Base-by-base conservation (phyloP, 2,113 vertebrate species). In the Hippocampus barbouri region DNA sequence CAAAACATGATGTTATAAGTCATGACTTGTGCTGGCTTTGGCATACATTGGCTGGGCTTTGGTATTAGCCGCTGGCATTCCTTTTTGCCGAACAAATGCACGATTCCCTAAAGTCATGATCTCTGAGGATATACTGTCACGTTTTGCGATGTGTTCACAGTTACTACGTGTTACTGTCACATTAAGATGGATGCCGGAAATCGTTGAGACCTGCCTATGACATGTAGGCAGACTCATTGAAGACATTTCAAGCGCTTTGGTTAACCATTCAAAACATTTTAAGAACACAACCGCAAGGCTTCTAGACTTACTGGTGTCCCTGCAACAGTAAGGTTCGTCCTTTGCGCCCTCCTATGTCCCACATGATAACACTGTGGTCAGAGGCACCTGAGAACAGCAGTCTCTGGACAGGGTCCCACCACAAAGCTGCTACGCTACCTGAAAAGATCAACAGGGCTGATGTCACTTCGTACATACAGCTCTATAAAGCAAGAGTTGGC, bases 361-460 rank as follows among this genome's bases (percentile, higher is more conserved):
- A 99, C 95, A 98, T 96, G 89, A 99, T 98, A 85, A 99, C 91
- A 83, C 96, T 97, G 93, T 98, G 94, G 89, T 99, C 97, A 0
- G 96, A 95, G 9, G 97, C 96, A 70, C 97, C 97, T 0, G 97
- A 99, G 89, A 99, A 99, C 77, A 99, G 94, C 80, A 97, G 87
- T 78, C 94, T 92, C 66, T 98, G 96, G 47, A 96, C 84, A 0
- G 97, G 96, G 74, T 99, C 97, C 97, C 97, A 98, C 92, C 95
- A 98, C 71, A 99, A 91, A 15, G 94, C 89, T 49, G 91, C 93
- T 63, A 99, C 87, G 7, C 95, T 94, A 66, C 97, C 97, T 98
- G 89, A 1, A 77, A 14, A 70, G 14, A 34, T 38, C 8, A 11
- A 47, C 15, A 59, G 21, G 59, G 21, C 41, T 20, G 51, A 38